Percentiles rank a stretch among this genome's conserved stretches.
These are phyloP conservation scores for Dryomyza anilis DNA, from an alignment of 2,888 invertebrate genomes.

Conservation along the genomic window DNA sequence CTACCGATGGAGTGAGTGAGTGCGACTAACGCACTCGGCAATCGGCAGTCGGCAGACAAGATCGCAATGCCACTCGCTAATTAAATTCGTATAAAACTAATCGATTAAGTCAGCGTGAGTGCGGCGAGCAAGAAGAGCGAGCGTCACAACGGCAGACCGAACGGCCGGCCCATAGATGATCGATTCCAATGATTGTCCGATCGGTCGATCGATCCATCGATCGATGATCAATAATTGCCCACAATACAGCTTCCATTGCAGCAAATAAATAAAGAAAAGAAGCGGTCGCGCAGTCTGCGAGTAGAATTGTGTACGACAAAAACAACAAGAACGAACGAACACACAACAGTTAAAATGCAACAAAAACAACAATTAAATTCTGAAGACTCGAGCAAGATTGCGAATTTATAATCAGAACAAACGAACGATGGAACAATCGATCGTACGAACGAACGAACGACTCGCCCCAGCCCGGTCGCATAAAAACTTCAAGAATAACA, in stretches of 20 bases:
- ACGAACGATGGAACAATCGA: not conserved
- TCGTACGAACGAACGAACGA: slow-evolving; percentile 23
- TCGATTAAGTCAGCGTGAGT: slow-evolving; percentile 36
- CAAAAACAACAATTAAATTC: slow-evolving; percentile 29
- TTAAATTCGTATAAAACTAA: slow-evolving; percentile 46
- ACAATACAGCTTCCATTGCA: not conserved
- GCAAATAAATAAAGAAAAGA: too few species aligned
- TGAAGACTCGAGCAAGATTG: slow-evolving; percentile 31
- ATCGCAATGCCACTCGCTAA: slow-evolving; percentile 39
- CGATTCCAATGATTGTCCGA: slow-evolving; percentile 35
- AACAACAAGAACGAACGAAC: too few species aligned
- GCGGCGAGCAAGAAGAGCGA: slow-evolving; percentile 9
- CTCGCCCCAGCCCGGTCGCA: too few species aligned
- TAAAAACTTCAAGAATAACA: not conserved
- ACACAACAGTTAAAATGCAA: too few species aligned
- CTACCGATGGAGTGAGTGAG: slow-evolving; percentile 5
- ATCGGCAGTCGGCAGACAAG: slow-evolving; percentile 35
- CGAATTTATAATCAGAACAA: slow-evolving; percentile 35
- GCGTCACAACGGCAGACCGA: slow-evolving; percentile 5
- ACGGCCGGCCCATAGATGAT: slow-evolving; percentile 33
- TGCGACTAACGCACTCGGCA: slow-evolving; percentile 23
- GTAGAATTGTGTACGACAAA: slow-evolving; percentile 10
- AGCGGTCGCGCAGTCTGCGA: slow-evolving; percentile 1
- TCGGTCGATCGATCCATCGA: too few species aligned
- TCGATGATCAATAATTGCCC: too few species aligned